Evolutionary conservation across 2,888 invertebrate genomes (phyloP).

Genomic region (Philopedon plagiatum): DNA sequence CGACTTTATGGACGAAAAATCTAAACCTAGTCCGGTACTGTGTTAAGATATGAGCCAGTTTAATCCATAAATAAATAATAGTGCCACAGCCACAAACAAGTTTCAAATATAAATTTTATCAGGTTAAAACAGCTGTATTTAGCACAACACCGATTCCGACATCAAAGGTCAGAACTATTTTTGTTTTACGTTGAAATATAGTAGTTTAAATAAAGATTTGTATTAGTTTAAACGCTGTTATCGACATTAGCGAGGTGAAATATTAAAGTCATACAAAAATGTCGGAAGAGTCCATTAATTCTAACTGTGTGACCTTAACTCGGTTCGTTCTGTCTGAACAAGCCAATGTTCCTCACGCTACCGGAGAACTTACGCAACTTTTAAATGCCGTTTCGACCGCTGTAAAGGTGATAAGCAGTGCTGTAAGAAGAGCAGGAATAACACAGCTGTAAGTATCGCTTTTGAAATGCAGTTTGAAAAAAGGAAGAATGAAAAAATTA

Average conservation of each 20-base stretch:
- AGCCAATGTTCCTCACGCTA: constrained; percentile 88
- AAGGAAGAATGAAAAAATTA: too few relatives aligned
- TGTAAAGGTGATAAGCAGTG: constrained; percentile 96
- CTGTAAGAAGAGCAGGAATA: constrained; percentile 97
- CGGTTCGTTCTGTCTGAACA: constrained; percentile 94
- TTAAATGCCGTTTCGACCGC: constrained; percentile 95
- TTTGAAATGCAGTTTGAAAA: too few relatives aligned
- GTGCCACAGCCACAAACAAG: background rate
- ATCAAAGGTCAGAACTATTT: constrained; percentile 14
- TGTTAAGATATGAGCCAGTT: too few relatives aligned
- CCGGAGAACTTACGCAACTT: constrained; percentile 95
- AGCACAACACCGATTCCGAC: background rate
- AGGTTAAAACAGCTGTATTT: background rate
- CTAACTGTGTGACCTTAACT: constrained; percentile 95
- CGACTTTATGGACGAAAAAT: too few relatives aligned
- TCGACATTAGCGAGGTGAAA: background rate
- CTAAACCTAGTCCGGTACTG: too few relatives aligned
- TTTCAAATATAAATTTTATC: background rate
- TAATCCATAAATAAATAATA: background rate
- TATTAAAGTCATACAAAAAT: constrained; percentile 18
- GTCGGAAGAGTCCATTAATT: constrained; percentile 73
- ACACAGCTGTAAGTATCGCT: constrained; percentile 93
- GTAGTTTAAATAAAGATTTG: background rate
- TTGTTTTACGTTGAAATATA: background rate
- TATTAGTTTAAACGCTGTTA: background rate